Evolutionary conservation across 2,113 vertebrate genomes (phyloP).

Genomic region (Cyanoramphus novaezelandiae): DNA sequence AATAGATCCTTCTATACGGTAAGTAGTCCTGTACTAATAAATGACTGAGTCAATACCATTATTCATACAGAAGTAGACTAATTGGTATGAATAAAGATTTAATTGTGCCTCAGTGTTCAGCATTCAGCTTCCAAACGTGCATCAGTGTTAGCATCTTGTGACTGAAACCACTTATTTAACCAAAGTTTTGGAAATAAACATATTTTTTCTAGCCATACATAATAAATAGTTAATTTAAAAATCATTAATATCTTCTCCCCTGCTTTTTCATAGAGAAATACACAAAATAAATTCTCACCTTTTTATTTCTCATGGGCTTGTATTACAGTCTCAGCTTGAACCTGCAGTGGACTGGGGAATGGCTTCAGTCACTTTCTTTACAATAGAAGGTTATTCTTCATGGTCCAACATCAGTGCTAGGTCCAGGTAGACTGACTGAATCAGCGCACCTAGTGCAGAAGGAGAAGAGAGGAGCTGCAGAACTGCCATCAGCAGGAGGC

Average conservation of each 20-base stretch:
- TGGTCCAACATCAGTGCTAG: no score
- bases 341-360: fast-evolving
- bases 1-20: background rate
- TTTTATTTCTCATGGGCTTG: background rate
- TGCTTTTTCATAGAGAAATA: background rate
- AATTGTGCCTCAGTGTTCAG: background rate
- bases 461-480: background rate
- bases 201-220: background rate
- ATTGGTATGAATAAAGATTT: background rate
- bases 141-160: background rate
- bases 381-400: fast-evolving
- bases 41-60: background rate
- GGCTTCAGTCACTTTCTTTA: background rate
- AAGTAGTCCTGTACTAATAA: background rate
- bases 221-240: background rate
- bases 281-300: background rate
- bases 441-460: background rate
- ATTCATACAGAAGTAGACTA: background rate
- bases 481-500: background rate
- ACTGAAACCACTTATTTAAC: background rate
- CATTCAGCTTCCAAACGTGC: background rate
- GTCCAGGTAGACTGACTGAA: background rate
- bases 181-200: background rate
- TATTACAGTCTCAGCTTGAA: background rate
- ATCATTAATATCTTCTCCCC: background rate